Evolutionary conservation across 1,140 invertebrate species (phyloP).

Genomic region (Solenopsis fugax): DNA sequence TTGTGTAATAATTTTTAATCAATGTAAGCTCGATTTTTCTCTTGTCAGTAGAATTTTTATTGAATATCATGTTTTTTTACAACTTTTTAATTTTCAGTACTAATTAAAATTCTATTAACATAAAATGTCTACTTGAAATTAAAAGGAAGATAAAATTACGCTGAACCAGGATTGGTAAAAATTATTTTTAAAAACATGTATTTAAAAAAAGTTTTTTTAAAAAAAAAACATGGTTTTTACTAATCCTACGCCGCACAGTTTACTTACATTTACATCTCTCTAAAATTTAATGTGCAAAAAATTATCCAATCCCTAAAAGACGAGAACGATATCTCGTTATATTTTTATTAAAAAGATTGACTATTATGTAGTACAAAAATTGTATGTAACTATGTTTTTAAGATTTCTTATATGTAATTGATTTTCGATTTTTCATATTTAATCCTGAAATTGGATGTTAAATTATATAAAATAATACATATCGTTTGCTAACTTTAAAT

Average conservation of each 20-base stretch:
- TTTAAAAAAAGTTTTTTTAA: no score
- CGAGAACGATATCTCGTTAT: neutral
- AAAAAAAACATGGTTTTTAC: no score
- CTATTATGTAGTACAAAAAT: neutral
- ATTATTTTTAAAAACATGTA: no score
- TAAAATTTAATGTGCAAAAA: neutral
- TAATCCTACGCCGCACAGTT: neutral
- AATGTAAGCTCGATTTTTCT: no score
- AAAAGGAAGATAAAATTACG: no score
- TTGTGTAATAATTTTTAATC: no score
- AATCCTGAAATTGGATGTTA: neutral
- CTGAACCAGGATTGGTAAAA: no score
- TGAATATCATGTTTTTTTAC: no score
- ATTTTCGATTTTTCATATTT: neutral
- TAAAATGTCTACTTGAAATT: neutral
- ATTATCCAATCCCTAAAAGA: neutral
- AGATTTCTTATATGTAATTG: no score
- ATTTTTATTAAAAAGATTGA: neutral
- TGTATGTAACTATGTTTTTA: neutral
- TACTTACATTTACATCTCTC: neutral
- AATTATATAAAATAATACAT: neutral
- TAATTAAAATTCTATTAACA: neutral
- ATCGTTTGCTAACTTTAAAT: neutral
- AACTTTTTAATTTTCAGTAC: no score
- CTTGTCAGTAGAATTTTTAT: no score